These are phyloP conservation scores for Habrosyne pyritoides DNA, from an alignment of 2,888 invertebrate species.

Conservation along the genomic window DNA sequence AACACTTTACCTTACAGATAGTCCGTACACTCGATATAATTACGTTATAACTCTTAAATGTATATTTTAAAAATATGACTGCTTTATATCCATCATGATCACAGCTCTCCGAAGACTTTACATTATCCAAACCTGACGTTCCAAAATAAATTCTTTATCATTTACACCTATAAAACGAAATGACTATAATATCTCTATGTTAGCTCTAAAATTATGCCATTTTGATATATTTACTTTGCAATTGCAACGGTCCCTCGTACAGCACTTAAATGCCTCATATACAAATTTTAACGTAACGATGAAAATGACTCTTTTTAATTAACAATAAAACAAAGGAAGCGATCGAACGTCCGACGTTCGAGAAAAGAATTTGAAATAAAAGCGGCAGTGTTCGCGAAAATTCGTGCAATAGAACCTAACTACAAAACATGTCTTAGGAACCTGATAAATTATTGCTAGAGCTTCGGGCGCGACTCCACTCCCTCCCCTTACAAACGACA, in stretches of 20 bases:
- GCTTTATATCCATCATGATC: conserved; percentile 82
- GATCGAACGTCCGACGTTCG: conserved; percentile 66
- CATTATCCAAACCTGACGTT: conserved; percentile 78
- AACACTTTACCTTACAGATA: conserved; percentile 40
- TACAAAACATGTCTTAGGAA: conserved; percentile 83
- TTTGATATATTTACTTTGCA: conserved; percentile 82
- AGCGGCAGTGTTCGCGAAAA: conserved; percentile 82
- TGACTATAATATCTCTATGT: conserved; percentile 81
- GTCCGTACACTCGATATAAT: conserved; percentile 64
- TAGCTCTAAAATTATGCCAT: conserved; percentile 83
- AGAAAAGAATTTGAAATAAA: conserved; percentile 70
- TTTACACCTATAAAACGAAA: conserved; percentile 82
- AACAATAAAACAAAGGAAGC: conserved; percentile 67
- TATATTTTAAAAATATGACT: conserved; percentile 83
- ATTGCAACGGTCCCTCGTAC: conserved; percentile 83
- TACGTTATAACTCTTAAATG: conserved; percentile 80
- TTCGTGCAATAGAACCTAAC: conserved; percentile 82
- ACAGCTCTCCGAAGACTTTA: conserved; percentile 82
- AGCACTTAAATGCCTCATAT: conserved; percentile 81
- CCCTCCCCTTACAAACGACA: conserved; percentile 58
- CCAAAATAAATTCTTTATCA: conserved; percentile 83
- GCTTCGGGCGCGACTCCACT: conserved; percentile 65
- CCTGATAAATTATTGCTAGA: conserved; percentile 83
- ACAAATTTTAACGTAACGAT: conserved; percentile 75
- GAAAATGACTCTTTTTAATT: conserved; percentile 66